Evolutionary conservation across 2,113 vertebrate species (phyloP).

Genomic region (Leptosomus discolor): DNA sequence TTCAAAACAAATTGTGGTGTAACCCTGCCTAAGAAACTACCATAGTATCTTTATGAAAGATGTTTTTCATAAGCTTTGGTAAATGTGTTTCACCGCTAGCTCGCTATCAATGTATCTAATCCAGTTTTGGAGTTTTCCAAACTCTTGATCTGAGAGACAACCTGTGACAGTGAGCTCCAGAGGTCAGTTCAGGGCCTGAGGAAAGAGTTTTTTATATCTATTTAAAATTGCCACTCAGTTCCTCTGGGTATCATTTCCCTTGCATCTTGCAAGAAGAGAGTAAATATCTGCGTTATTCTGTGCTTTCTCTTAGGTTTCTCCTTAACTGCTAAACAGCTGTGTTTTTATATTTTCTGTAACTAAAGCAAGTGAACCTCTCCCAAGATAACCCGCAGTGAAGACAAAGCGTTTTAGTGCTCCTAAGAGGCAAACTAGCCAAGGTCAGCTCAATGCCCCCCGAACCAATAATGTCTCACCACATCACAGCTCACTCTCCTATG

Average conservation of each 20-base stretch:
- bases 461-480: not conserved
- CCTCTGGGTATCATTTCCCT: constrained; percentile 23
- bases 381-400: not conserved
- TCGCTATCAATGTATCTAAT: not conserved
- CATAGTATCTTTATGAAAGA: not conserved
- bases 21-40: not conserved
- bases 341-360: constrained; percentile 47
- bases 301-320: constrained; percentile 16
- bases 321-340: constrained; percentile 52
- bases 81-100: not conserved
- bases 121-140: not conserved
- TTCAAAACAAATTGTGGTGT: not conserved
- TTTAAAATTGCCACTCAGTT: not conserved
- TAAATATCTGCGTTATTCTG: constrained; percentile 57
- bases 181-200: not conserved
- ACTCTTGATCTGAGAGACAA: not conserved
- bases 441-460: constrained; percentile 9
- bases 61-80: constrained; percentile 16
- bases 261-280: constrained; percentile 13
- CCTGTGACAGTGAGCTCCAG: not conserved
- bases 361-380: constrained; percentile 30
- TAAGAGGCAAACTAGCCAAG: constrained; percentile 17
- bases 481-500: not conserved
- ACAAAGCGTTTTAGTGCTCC: not conserved
- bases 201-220: not conserved